Base-by-base conservation (phyloP, 1,140 invertebrate genomes). In the Vollenhovia emeryi region DNA sequence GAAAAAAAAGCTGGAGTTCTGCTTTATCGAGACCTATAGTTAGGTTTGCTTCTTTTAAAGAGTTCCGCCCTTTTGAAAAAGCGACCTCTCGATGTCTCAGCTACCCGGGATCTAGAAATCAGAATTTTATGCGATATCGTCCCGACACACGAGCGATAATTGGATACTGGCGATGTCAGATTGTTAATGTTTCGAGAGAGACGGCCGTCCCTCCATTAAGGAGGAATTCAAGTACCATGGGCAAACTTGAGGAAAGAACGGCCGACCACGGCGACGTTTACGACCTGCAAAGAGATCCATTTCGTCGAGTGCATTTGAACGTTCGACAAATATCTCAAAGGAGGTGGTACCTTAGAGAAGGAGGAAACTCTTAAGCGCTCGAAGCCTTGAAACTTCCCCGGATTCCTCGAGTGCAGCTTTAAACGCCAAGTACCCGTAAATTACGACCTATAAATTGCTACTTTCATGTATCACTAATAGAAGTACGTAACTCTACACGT, bases 231-330 rank as follows among this genome's bases (percentile, higher is more conserved):
- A 89, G 88, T 80, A 80, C 59, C 33, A 52, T 15, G 87, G 52
- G 79, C 69, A 69, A 89, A 80, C 85, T 87, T 55, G 85, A 36
- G 33, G 62, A 57, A 89, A 89, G 86, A 89, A 89, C 71, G 78
- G 80, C 33, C 36, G 78, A 83, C 59, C 71, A 45, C 55, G 50
- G 43, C 40, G 62, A 87, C 88, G 57, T 90, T 89, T 87, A 90
- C 85, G 87, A 89, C 30, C 79, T 89, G 87, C 84, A 90, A 90
- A 90, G 88, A 80, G 88, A 90, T 90, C 88, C 88, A 90, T 90
- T 90, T 90, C 88, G 68, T 89, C 87, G 71, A 90, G 87, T 90
- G 75, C 74, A 87, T 90, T 85, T 64, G 88, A 90, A 89, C 79
- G 60, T 90, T 79, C 88, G 85, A 89, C 87, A 89, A 90, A 90